Evolutionary conservation across 1,140 invertebrate genomes (phyloP), one percentile per base, ranked within the genome.

Genomic region (Medauroidea extradentata): DNA sequence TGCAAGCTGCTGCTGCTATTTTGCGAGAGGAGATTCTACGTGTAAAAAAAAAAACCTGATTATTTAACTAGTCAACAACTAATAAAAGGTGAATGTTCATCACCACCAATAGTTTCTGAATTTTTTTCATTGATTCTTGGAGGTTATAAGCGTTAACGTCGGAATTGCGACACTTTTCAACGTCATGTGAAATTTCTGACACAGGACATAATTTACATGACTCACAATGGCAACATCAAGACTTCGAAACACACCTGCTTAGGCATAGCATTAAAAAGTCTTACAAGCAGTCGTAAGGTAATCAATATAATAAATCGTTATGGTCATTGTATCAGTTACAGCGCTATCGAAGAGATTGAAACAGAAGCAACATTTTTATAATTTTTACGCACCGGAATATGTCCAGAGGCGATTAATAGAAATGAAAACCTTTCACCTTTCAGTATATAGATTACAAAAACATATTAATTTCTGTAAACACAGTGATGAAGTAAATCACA

Each of bases 391-490:
- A 53, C 62, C n/a, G 53, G 61, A 19, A 23, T 72, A 48, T 66
- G 59, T 41, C n/a, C 72, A 11, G 59, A 63, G 66, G 64, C 53
- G 39, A 66, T 73, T 48, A 13, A 53, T 19, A 50, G 50, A 44
- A 42, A 14, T 16, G 48, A 62, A 14, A 46, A 67, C 44, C 60
- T 71, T 8, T 65, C 53, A 25, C n/a, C n/a, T n/a, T n/a, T n/a
- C 29, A 34, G 29, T 34, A 34, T 34, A 34, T 34, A 34, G 29
- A 34, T 34, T 34, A 34, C 29, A 34, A 34, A 34, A 34, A 4
- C 4, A 34, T 34, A 34, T 34, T 34, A 34, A 34, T 34, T 34
- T 34, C 11, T 34, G 11, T 34, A 34, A 34, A 34, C 29, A 34
- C 29, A 34, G 29, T 34, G 29, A 34, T 34, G 11, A 34, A 34